These are phyloP conservation scores for Microtus montanus DNA, from an alignment of 2,113 vertebrate species.

Conservation along the genomic window DNA sequence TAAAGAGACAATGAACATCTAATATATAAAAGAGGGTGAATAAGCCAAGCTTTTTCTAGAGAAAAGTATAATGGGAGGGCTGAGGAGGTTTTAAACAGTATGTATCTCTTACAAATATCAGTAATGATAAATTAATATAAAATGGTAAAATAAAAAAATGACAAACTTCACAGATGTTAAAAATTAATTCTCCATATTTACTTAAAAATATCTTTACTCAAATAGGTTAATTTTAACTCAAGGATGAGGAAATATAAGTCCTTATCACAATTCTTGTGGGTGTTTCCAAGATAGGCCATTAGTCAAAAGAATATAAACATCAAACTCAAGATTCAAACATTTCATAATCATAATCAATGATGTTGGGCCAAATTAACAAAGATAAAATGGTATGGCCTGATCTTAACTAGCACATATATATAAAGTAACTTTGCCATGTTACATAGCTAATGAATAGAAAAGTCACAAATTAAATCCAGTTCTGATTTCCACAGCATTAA, in stretches of 20 bases:
- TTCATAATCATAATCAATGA: constrained; percentile 35
- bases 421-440: neutral
- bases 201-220: neutral
- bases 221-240: constrained; percentile 28
- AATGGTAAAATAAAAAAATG: constrained; percentile 36
- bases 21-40: neutral
- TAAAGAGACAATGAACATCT: constrained; percentile 21
- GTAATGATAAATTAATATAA: constrained; percentile 1
- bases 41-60: constrained; percentile 26
- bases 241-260: neutral
- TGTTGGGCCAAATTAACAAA: constrained; percentile 1
- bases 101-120: constrained; percentile 4
- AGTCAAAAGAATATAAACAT: neutral
- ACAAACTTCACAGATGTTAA: neutral
- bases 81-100: neutral
- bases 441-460: neutral
- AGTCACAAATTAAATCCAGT: neutral
- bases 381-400: neutral
- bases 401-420: neutral
- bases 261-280: neutral
- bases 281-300: constrained; percentile 20
- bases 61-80: neutral
- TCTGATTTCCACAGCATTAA: constrained; percentile 10
- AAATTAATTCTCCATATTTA: constrained; percentile 35
- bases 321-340: constrained; percentile 8